Percentiles rank a stretch among this genome's conserved stretches.
phyloP scores from a whole-genome alignment of 2,888 invertebrate species.

The Xanthorhoe spadicearia region DNA sequence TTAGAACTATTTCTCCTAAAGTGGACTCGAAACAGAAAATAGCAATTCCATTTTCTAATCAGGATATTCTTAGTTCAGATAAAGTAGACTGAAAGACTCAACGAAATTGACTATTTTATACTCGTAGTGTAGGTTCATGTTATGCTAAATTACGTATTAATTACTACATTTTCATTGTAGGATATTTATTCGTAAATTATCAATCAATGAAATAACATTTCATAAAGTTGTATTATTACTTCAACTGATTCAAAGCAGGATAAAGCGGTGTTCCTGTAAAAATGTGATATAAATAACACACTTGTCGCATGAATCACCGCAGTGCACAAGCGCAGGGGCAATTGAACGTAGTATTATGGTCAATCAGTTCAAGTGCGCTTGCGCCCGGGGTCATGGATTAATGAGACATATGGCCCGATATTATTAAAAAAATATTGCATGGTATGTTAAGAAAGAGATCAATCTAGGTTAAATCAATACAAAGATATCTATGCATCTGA shows the following conservation, averaged over 20 bases:
- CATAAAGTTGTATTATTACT: neutral
- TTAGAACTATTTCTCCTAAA: no score
- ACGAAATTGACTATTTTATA: no score
- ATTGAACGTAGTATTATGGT: constrained; percentile 67
- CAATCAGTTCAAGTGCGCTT: constrained; percentile 79
- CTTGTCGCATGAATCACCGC: constrained; percentile 52
- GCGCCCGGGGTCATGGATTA: constrained; percentile 62
- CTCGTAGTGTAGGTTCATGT: no score
- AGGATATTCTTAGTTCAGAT: no score
- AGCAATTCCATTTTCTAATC: no score
- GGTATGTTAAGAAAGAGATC: neutral
- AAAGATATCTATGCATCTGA: neutral
- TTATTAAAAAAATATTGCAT: constrained; percentile 3
- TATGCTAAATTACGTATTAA: neutral
- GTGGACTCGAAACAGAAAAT: no score
- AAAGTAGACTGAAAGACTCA: no score
- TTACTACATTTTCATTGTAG: neutral
- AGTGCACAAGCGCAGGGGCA: constrained; percentile 50
- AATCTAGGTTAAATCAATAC: neutral
- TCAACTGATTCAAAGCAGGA: constrained; percentile 23
- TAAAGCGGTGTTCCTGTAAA: constrained; percentile 35
- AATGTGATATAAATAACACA: constrained; percentile 38
- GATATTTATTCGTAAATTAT: no score
- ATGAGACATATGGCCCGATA: constrained; percentile 37
- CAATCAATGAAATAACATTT: neutral